Percentiles rank a stretch among this genome's conserved stretches.
Evolutionary conservation across 2,888 invertebrate genomes (phyloP).

Genomic region (Apamea monoglypha): DNA sequence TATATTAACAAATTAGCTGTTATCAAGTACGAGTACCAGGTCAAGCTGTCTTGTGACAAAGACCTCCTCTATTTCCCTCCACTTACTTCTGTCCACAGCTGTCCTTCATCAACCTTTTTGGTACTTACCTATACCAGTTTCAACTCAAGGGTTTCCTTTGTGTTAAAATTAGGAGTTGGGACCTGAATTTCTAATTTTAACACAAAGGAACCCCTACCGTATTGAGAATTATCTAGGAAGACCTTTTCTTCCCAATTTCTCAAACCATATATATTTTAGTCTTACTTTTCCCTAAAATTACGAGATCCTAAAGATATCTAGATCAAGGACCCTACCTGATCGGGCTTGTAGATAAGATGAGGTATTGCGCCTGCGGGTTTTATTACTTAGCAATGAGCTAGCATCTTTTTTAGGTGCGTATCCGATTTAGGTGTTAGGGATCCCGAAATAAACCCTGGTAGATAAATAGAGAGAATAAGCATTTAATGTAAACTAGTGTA

Average conservation of each 20-base stretch:
- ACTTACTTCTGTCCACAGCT: no score
- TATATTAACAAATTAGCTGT: no score
- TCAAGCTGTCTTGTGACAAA: no score
- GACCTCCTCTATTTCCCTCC: no score
- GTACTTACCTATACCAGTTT: no score
- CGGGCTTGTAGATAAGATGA: slow-evolving; percentile 26
- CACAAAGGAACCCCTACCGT: not conserved
- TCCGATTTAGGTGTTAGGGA: not conserved
- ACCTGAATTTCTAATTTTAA: not conserved
- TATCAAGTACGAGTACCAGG: no score
- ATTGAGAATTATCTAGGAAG: not conserved
- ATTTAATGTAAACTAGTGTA: no score
- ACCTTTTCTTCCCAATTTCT: not conserved
- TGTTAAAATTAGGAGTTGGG: no score
- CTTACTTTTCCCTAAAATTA: slow-evolving; percentile 14
- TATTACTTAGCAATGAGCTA: slow-evolving; percentile 22
- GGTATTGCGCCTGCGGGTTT: slow-evolving; percentile 18
- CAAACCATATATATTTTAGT: not conserved
- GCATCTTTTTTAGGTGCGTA: not conserved
- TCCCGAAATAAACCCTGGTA: not conserved
- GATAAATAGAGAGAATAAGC: not conserved
- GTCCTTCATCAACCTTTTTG: no score
- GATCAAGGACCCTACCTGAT: slow-evolving; percentile 18
- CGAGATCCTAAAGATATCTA: slow-evolving; percentile 11
- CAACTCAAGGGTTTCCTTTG: not conserved